phyloP scores from a whole-genome alignment of 2,113 vertebrate species.

The Zosterops lateralis region DNA sequence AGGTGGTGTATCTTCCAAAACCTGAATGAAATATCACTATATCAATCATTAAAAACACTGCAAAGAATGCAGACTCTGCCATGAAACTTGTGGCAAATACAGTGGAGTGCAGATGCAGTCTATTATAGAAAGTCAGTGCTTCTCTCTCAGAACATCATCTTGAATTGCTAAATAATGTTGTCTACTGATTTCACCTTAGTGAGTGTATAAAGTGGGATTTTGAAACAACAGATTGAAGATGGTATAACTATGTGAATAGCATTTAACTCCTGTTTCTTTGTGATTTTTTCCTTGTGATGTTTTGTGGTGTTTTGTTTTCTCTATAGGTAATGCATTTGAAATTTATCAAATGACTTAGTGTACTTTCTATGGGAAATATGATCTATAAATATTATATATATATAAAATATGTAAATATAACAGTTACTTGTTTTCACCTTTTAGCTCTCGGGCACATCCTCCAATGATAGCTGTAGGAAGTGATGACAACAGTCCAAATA shows the following conservation, averaged over 20 bases:
- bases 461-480: slow-evolving; percentile 98
- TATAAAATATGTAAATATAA: background rate
- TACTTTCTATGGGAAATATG: background rate
- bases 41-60: background rate
- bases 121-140: background rate
- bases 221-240: background rate
- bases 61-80: background rate
- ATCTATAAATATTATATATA: background rate
- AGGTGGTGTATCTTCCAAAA: background rate
- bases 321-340: background rate
- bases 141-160: background rate
- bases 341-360: background rate
- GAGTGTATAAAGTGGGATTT: background rate
- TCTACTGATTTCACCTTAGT: background rate
- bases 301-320: background rate
- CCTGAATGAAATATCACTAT: background rate
- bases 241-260: background rate
- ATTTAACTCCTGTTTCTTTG: background rate
- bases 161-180: background rate
- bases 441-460: slow-evolving; percentile 90
- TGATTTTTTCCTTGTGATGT: background rate
- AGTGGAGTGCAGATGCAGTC: background rate
- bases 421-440: background rate
- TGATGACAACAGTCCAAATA: slow-evolving; percentile 88
- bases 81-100: background rate